These are phyloP conservation scores for Diogma glabrata DNA, from an alignment of 2,888 invertebrate genomes.

Conservation along the genomic window DNA sequence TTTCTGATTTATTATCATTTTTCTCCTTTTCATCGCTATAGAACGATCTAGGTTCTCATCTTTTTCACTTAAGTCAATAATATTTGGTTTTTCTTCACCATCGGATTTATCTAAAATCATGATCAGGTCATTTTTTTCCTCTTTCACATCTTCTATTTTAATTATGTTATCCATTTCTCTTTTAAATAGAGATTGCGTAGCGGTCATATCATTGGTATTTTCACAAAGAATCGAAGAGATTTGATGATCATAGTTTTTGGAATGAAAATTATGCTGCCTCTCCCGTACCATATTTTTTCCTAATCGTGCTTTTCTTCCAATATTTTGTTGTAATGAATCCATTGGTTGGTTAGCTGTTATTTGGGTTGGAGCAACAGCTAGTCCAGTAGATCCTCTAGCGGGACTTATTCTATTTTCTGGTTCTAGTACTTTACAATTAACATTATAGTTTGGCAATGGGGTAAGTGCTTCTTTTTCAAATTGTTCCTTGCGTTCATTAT, in stretches of 20 bases:
- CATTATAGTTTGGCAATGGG: conserved; percentile 25
- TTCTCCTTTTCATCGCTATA: neutral
- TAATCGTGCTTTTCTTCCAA: conserved; percentile 42
- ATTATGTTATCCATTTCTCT: conserved; percentile 21
- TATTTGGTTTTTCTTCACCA: neutral
- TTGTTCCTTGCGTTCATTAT: conserved; percentile 20
- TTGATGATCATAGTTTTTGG: conserved; percentile 23
- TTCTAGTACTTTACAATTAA: conserved; percentile 22
- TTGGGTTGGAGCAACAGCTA: conserved; percentile 45
- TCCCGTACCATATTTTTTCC: conserved; percentile 59
- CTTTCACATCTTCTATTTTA: conserved; percentile 35
- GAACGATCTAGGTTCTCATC: neutral
- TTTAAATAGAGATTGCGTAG: neutral
- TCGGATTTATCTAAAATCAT: conserved; percentile 13
- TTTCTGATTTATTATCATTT: neutral
- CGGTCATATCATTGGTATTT: too few species aligned
- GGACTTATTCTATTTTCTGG: conserved; percentile 41
- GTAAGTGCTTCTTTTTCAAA: conserved; percentile 35
- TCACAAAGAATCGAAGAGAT: neutral
- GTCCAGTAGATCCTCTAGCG: conserved; percentile 54
- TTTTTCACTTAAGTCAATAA: conserved; percentile 3
- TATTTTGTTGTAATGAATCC: conserved; percentile 5
- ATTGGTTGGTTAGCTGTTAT: conserved; percentile 16
- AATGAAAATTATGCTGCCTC: conserved; percentile 26
- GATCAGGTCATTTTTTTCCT: conserved; percentile 27